Percentiles rank a stretch among this genome's conserved stretches.
phyloP scores from a whole-genome alignment of 2,113 vertebrate species.

The Notiomystis cincta region DNA sequence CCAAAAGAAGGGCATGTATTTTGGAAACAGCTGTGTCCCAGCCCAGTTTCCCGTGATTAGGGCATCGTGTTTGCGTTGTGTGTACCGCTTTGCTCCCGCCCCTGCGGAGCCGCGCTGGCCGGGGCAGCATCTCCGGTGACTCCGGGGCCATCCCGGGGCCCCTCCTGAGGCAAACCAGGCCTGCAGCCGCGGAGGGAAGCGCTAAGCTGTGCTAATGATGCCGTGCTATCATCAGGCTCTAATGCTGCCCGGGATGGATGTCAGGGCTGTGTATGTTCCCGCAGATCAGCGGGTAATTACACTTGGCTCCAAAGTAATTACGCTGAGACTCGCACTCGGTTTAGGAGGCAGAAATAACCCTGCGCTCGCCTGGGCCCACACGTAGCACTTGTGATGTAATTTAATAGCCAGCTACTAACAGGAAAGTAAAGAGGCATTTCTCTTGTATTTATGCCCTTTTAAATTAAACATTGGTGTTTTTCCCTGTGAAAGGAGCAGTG shows the following conservation, averaged over 20 bases:
- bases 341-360: conserved; percentile 49
- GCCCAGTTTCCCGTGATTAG: background rate
- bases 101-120: fast-evolving
- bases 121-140: background rate
- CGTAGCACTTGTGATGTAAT: conserved; percentile 32
- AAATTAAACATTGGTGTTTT: background rate
- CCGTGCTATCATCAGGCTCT: conserved; percentile 12
- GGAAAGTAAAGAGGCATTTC: conserved; percentile 21
- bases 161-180: background rate
- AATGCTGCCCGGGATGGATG: conserved; percentile 41
- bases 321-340: conserved; percentile 45
- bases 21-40: background rate
- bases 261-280: conserved; percentile 18
- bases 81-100: background rate
- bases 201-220: conserved; percentile 44
- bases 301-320: conserved; percentile 64
- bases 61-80: background rate
- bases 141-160: background rate
- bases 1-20: background rate
- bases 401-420: conserved; percentile 33
- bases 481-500: background rate
- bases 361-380: conserved; percentile 22
- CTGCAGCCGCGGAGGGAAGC: background rate
- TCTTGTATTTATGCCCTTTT: conserved; percentile 28
- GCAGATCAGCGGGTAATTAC: conserved; percentile 69